These are phyloP conservation scores for Probosciger aterrimus DNA, from an alignment of 2,113 vertebrate genomes.

Conservation along the genomic window DNA sequence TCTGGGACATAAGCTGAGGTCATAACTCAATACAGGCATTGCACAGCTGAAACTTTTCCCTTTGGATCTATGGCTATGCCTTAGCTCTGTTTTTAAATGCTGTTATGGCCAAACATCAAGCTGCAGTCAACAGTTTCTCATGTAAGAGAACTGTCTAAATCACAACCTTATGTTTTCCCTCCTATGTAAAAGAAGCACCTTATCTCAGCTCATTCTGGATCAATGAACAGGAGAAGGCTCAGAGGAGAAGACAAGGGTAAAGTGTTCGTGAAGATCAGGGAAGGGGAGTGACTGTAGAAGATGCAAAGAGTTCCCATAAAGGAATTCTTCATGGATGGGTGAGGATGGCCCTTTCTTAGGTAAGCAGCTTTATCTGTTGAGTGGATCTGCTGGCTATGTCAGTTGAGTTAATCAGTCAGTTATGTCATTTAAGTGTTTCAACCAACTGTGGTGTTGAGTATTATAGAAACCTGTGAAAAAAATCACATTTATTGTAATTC, in stretches of 20 bases:
- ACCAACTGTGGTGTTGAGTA: neutral
- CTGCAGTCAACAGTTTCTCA: neutral
- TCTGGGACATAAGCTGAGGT: neutral
- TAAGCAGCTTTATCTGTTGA: neutral
- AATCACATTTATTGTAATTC: neutral
- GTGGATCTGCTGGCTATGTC: neutral
- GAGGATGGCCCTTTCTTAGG: neutral
- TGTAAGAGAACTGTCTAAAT: neutral
- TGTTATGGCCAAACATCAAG: neutral
- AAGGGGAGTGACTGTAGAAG: neutral
- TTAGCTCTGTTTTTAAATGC: neutral
- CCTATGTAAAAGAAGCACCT: neutral
- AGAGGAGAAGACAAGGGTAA: neutral
- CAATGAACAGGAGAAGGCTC: neutral
- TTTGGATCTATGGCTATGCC: neutral
- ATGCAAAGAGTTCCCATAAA: neutral
- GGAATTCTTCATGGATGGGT: neutral
- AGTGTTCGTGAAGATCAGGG: neutral
- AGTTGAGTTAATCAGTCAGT: neutral
- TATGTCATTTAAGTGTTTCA: neutral
- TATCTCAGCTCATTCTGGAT: neutral
- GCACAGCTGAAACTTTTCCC: neutral
- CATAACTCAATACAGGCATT: neutral
- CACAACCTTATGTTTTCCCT: neutral
- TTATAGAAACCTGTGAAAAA: neutral